These are phyloP conservation scores for Cotesia congregata DNA, from an alignment of 2,888 invertebrate species.

Conservation along the genomic window DNA sequence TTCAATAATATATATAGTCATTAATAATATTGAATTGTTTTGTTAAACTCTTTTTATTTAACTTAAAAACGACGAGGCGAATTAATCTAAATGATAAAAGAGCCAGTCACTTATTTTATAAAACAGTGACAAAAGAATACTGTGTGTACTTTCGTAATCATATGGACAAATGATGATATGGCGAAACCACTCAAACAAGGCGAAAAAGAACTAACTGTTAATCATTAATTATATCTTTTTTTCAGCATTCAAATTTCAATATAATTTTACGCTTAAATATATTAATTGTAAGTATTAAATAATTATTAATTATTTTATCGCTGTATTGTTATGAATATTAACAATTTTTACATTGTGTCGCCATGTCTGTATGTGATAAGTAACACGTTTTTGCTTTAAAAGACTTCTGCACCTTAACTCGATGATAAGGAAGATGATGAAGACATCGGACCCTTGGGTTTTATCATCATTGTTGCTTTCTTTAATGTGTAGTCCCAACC, in stretches of 20 bases:
- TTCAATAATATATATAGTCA: neutral
- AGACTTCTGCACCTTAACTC: conserved; percentile 48
- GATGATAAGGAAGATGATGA: conserved; percentile 50
- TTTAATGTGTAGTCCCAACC: conserved; percentile 95
- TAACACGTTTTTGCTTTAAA: neutral
- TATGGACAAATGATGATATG: conserved; percentile 11
- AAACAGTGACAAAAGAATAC: conserved; percentile 39
- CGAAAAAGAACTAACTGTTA: conserved; percentile 9
- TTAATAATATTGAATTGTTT: neutral
- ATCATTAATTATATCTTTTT: neutral
- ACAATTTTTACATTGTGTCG: neutral
- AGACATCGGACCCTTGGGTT: conserved; percentile 79
- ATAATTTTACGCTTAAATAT: neutral
- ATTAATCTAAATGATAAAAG: conserved; percentile 10
- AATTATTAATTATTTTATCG: neutral
- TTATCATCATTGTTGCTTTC: conserved; percentile 92
- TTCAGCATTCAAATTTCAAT: conserved; percentile 1
- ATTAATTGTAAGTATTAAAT: too few species aligned
- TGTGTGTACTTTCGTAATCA: conserved; percentile 28
- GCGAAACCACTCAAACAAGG: conserved; percentile 23
- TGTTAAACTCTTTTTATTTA: conserved; percentile 10
- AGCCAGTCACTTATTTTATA: conserved; percentile 4
- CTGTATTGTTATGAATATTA: neutral
- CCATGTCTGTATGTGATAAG: conserved; percentile 4
- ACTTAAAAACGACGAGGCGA: neutral